Base-by-base conservation (phyloP, 92 coral and sea anemone genomes). In the Phenganax stokvisi region DNA sequence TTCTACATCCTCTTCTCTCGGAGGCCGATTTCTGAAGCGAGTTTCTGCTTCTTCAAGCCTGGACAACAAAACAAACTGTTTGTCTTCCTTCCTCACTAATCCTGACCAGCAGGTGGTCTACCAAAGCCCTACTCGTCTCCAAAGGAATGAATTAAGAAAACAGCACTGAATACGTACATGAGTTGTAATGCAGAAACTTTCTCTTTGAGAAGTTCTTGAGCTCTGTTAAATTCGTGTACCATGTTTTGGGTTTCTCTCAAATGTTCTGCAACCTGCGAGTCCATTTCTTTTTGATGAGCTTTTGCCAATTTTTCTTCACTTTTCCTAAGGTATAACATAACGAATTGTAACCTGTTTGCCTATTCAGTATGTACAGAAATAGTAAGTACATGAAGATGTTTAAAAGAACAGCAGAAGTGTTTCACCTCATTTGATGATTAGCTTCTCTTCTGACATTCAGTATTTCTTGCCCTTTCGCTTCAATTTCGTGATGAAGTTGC, bases 11-110 rank as follows among this genome's bases (percentile, higher is more conserved):
- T 94, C 98, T 16, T 91, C 92, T 8, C 97, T 89, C 7, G 98
- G 90, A 54, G 89, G 92, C 56, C 98, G 86, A 70, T 88, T 87
- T 83, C 91, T 89, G 88, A 85, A 92, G 56, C 91, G 89, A n/a
- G 87, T 89, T 84, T 94, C 98, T 27, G 98, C 97, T 80, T 94
- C 98, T 77, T 94, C 98, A 72, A 94, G 83, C 98, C 98, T 91
- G 20, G 29, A 74, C 37, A 73, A 53, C 37, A 63, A 13, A 47
- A 25, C 13, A 9, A 11, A 30, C 12, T 13, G 12, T 9, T 3
- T 70, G 0, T 30, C 20, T 65, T 12, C 53, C 17, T 12, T 53
- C 53, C 17, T 12, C n/a, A 59, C 65, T 25, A 13, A 37, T 1
- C 47, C 47, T 37, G 5, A 37, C 47, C 47, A 37, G 47, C 3